Evolutionary conservation across 2,797 vertebrate genomes (phyloP), one percentile per base, ranked within the genome.

Genomic region (Melanotaenia nigrans): DNA sequence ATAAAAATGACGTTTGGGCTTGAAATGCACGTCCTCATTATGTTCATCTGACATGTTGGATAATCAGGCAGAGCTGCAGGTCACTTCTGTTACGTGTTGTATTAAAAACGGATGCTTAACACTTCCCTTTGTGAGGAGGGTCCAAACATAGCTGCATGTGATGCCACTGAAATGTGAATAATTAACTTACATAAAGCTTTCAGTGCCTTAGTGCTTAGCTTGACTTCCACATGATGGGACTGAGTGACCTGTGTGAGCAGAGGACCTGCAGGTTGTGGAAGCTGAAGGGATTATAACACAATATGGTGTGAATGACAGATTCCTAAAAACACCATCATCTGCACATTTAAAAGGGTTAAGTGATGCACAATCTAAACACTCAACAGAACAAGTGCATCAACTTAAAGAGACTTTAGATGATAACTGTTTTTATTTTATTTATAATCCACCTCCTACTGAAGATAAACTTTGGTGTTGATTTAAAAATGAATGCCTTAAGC

Each of bases 161-260:
- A 55, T 55, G 54, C 54, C 54, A 55, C 28, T 30, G 28, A 32
- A 32, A 30, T 32, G 54, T 55, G 54, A 55, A 55, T 55, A 55
- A 55, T 55, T 8, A 18, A 16, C 25, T 55, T 30, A 55, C 28
- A 55, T 30, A 30, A 30, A 55, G 5, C 54, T 55, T 14, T 55
- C 25, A 24, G 53, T 28, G 53, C 8, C 53, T 66, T 18, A 12
- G 35, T 0, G 53, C 55, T 66, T 24, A 57, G 36, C 18, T 30
- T 47, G 65, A 58, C n/a, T 55, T 0, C 20, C 13, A 57, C 54
- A 3, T 58, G 54, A 22, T 25, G 56, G 54, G 65, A 47, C 14
- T 20, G 8, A 58, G 65, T 20, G 54, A 7, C 14, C 25, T 8
- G 28, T 30, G 54, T 30, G 55, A 68, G 30, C 24, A 47, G 54